Conservation (phyloP, 2,888 invertebrate species). For the Chironomus tentans region DNA sequence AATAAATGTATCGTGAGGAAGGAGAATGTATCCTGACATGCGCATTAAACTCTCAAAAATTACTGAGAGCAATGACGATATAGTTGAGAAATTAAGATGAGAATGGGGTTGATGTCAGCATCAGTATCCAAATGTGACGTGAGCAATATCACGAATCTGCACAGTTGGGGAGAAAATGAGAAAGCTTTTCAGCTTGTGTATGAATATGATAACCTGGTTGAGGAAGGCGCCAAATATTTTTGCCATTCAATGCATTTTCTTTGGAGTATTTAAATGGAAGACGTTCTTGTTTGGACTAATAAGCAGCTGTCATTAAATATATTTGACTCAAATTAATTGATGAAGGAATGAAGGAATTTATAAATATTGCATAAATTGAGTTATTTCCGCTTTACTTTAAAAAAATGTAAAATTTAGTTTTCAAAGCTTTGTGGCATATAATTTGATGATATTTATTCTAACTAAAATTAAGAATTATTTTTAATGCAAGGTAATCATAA, state of each 20-base stretch:
- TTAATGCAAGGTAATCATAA: too few species aligned
- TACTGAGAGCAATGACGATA: neutral
- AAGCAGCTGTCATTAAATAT: neutral
- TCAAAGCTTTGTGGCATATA: too few species aligned
- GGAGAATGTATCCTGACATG: neutral
- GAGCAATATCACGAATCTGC: neutral
- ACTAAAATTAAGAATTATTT: too few species aligned
- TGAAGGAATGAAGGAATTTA: too few species aligned
- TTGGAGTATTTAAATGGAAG: neutral
- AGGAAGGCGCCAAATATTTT: constrained; percentile 26
- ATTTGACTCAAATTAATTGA: neutral
- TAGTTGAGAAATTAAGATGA: neutral
- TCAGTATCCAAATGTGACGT: neutral
- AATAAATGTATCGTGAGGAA: neutral
- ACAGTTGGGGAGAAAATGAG: neutral
- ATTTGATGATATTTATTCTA: too few species aligned
- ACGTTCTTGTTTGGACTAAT: neutral
- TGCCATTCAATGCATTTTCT: constrained; percentile 19
- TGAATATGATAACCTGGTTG: constrained; percentile 6
- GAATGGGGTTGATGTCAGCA: neutral
- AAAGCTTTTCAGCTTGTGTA: constrained; percentile 10
- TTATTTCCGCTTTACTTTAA: too few species aligned
- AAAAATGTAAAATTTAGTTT: too few species aligned
- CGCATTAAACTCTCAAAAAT: neutral
- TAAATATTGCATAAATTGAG: too few species aligned